A percentile compares a stretch with the other conserved stretches of the same genome.
Conservation (phyloP, 1,140 invertebrate genomes). For the Ips nitidus region DNA sequence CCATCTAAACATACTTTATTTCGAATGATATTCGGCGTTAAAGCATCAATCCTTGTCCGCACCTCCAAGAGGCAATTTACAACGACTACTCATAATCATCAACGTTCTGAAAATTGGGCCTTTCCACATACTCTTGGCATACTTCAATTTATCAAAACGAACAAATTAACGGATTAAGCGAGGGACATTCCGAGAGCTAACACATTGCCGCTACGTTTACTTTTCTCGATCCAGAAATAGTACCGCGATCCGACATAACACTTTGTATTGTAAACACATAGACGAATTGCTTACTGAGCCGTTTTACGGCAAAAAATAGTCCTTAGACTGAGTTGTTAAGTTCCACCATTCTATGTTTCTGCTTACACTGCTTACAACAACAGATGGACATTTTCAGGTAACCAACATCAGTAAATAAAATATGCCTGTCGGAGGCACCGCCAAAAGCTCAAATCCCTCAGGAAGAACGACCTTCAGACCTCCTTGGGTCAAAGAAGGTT, state of each 20-base stretch:
- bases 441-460: constrained; percentile 36
- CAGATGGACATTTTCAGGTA: neutral
- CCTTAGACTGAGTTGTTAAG: neutral
- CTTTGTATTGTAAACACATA: constrained; percentile 4
- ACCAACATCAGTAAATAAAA: neutral
- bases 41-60: too few relatives aligned
- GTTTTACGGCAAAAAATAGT: neutral
- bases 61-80: too few relatives aligned
- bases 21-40: too few relatives aligned
- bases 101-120: too few relatives aligned
- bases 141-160: constrained; percentile 9
- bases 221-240: constrained; percentile 2
- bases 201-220: neutral
- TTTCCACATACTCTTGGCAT: neutral
- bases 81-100: too few relatives aligned
- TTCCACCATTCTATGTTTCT: too few relatives aligned
- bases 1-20: too few relatives aligned
- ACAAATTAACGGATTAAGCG: constrained; percentile 7
- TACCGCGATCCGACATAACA: neutral
- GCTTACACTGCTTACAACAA: neutral
- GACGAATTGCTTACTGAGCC: constrained; percentile 4
- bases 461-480: constrained; percentile 70
- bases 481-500: constrained; percentile 79
- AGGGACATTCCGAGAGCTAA: constrained; percentile 6
- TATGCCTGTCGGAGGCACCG: constrained; percentile 44